Conservation (phyloP, 2,888 invertebrate genomes). For the Chloroclystis v-ata region DNA sequence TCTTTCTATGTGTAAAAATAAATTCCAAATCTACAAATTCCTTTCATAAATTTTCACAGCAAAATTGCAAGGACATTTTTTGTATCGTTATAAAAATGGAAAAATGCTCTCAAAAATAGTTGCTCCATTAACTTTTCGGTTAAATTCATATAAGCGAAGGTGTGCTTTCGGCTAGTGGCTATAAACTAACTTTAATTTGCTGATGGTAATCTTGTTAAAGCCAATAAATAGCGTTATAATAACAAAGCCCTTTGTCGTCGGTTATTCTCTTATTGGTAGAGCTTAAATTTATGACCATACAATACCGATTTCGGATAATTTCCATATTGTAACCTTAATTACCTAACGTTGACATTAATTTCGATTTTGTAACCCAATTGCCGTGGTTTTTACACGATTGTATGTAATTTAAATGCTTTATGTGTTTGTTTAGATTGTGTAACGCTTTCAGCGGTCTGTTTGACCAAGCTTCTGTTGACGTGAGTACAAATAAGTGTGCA, state of each 20-base stretch:
- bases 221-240: slow-evolving; percentile 21
- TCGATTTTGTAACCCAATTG: slow-evolving; percentile 43
- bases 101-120: too few relatives aligned
- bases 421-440: slow-evolving; percentile 17
- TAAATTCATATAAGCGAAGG: too few relatives aligned
- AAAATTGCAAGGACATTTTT: too few relatives aligned
- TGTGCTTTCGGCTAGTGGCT: too few relatives aligned
- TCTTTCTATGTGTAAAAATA: too few relatives aligned
- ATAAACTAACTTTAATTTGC: neutral
- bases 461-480: neutral
- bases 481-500: slow-evolving; percentile 4
- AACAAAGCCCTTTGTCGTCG: slow-evolving; percentile 28
- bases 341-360: slow-evolving; percentile 50
- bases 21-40: too few relatives aligned
- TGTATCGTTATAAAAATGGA: too few relatives aligned
- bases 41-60: too few relatives aligned
- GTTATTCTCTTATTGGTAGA: slow-evolving; percentile 38
- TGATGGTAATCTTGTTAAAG: slow-evolving; percentile 1
- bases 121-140: too few relatives aligned
- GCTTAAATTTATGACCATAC: slow-evolving; percentile 42
- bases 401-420: slow-evolving; percentile 22
- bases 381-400: slow-evolving; percentile 35
- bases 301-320: slow-evolving; percentile 41
- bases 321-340: slow-evolving; percentile 48
- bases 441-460: slow-evolving; percentile 14